Evolutionary conservation across 2,113 vertebrate genomes (phyloP), one percentile per base, ranked within the genome.

Genomic region (Athene cunicularia): DNA sequence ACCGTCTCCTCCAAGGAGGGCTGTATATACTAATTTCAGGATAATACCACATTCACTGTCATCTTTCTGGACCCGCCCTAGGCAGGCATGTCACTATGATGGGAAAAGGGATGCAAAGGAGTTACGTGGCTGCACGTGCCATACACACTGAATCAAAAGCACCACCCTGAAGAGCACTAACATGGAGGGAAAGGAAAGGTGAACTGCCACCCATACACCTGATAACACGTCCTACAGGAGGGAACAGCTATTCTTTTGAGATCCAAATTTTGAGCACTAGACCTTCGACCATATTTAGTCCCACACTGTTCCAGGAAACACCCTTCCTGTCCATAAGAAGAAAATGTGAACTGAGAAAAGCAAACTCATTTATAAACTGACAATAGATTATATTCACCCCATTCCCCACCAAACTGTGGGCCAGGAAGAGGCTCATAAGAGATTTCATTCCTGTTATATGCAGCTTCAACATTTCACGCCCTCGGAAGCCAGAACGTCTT

Each of bases 141-240:
- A n/a, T 5, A 39, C 19, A 59, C 68, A 1, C 74, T 43, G 77
- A 62, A 45, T 37, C 79, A 45, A 49, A 68, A 24, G 67, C 63
- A 33, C 8, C 0, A 8, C 41, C 75, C 62, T 7, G 49, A 33
- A 52, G 33, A 43, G 11, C 0, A 0, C 35, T n/a, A 27, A 8
- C 21, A 1, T 3, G 12, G 75, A 80, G 75, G 50, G 41, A 59
- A 39, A 30, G 79, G 60, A 9, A 59, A 75, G 47, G 63, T 47
- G 45, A 87, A 39, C 1, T 20, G 37, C 14, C 2, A 0, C 6
- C 66, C 11, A 4, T 35, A 27, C 64, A 86, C 45, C 59, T 37
- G 22, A 17, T 1, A 56, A 18, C 27, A 1, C 2, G 28, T 33
- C 67, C 41, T 27, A 30, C 59, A 39, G 82, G 28, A 73, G 37